Base-by-base conservation (phyloP, 2,797 vertebrate species). In the Anableps anableps region DNA sequence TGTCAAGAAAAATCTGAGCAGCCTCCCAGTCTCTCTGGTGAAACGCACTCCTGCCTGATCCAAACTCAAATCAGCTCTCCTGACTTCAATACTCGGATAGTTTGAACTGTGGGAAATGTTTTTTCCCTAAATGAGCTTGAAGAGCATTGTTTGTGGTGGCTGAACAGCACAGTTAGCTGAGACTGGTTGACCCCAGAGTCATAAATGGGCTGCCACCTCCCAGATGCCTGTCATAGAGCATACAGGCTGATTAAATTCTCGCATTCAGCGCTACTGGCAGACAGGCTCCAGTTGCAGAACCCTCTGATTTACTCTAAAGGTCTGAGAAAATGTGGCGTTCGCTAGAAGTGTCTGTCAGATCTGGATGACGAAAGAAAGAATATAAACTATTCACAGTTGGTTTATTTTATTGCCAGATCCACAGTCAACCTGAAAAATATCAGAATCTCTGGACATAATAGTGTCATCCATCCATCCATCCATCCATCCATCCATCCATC, bases 161-260 rank as follows among this genome's bases (percentile, higher is more conserved):
- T 77, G 60, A 87, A 90, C 76, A 87, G 84, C 75, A 64, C 72
- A 64, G 77, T 84, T 84, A 38, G 75, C 82, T 88, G 43, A 64
- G 73, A 80, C 58, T 83, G 92, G 91, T 92, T 92, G 87, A 90
- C 86, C 86, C 74, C 79, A 78, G 76, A 0, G 38, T 83, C 85
- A 88, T 90, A 91, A 92, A 88, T 87, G 85, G 83, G 76, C 89
- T 82, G 88, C 84, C 91, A 91, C 90, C 87, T 92, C 85, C 26
- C 87, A 84, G 64, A 74, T 36, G 79, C 68, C 82, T 62, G 55
- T 70, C 77, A 64, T 64, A 51, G 58, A 85, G 83, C 83, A 51
- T 77, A 83, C 45, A 82, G 73, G 36, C 74, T 84, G 77, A 79
- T 19, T 11, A 29, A 84, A 80, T 78, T 75, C 45, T 85, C 50